Evolutionary conservation across 2,888 invertebrate species (phyloP).

Genomic region (Papilio elwesi): DNA sequence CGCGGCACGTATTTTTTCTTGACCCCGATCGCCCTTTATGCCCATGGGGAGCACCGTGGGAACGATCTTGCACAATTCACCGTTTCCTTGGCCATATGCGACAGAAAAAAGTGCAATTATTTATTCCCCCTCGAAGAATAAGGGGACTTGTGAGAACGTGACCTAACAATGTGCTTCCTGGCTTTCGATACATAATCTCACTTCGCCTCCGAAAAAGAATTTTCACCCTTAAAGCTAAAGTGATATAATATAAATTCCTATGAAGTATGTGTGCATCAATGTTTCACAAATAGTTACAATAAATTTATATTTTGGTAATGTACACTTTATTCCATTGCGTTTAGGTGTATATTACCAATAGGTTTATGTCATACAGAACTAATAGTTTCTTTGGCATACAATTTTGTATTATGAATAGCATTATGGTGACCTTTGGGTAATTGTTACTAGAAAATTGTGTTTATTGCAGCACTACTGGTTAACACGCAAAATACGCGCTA

Average conservation of each 20-base stretch:
- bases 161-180: constrained; percentile 84
- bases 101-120: constrained; percentile 85
- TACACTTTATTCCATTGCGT: constrained; percentile 45
- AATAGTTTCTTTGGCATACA: constrained; percentile 65
- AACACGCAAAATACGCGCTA: too few relatives aligned
- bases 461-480: neutral
- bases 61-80: constrained; percentile 80
- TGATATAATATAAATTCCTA: constrained; percentile 64
- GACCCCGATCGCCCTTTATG: constrained; percentile 80
- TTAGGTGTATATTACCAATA: constrained; percentile 53
- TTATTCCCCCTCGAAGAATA: constrained; percentile 83
- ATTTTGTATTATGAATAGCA: constrained; percentile 32
- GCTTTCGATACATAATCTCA: constrained; percentile 78
- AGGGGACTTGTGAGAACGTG: constrained; percentile 84
- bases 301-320: constrained; percentile 53
- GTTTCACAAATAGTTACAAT: constrained; percentile 67
- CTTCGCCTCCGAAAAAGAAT: constrained; percentile 57
- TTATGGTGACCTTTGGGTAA: constrained; percentile 30
- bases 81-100: constrained; percentile 83
- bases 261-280: constrained; percentile 59
- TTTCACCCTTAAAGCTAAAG: constrained; percentile 62
- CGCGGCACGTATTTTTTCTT: constrained; percentile 81
- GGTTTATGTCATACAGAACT: constrained; percentile 52
- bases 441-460: constrained; percentile 12
- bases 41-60: constrained; percentile 82